Base-by-base conservation (phyloP, 2,113 vertebrate species). In the Brachyistius frenatus region DNA sequence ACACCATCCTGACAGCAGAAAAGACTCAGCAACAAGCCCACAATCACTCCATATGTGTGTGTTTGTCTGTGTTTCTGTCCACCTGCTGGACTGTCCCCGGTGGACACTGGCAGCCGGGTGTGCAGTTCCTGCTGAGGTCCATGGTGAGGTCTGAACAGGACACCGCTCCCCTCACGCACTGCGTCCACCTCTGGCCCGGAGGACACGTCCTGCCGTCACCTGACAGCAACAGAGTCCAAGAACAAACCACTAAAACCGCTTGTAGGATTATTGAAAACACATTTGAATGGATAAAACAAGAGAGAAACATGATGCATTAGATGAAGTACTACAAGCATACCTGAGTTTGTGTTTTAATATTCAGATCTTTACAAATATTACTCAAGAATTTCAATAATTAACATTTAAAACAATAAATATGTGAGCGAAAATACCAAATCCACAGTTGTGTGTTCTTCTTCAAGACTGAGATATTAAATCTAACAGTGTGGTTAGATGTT, bases 21-120 rank as follows among this genome's bases (percentile, higher is more conserved):
- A 23, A 3, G 5, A 32, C 31, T 49, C 4, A 78, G 15, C 32
- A 4, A 11, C 3, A 49, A 46, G 2, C 0, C 6, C 14, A 1
- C 23, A 41, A n/a, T n/a, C 5, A 16, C 4, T 37, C 35, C 15
- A n/a, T 13, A 13, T 60, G 3, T 52, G 8, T 41, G 4, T n/a
- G 0, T 35, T 5, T 54, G n/a, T 7, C 10, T 70, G 35, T 23
- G 16, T 5, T 4, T 5, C 13, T n/a, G 1, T 1, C 79, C 70
- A 97, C 96, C 93, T 97, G 93, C 52, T 95, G 86, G 4, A 95
- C 41, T 3, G 72, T 81, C 16, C 94, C 93, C 0, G 63, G 44
- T 2, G 88, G 92, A 89, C 96, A 98, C 88, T 94, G 95, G 83
- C 96, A 97, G 64, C 96, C 96, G 0, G 95, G 82, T 0, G 81